Percentiles rank a stretch among this genome's conserved stretches.
These are phyloP conservation scores for Papilio polytes DNA, from an alignment of 1,140 invertebrate genomes.

Conservation along the genomic window DNA sequence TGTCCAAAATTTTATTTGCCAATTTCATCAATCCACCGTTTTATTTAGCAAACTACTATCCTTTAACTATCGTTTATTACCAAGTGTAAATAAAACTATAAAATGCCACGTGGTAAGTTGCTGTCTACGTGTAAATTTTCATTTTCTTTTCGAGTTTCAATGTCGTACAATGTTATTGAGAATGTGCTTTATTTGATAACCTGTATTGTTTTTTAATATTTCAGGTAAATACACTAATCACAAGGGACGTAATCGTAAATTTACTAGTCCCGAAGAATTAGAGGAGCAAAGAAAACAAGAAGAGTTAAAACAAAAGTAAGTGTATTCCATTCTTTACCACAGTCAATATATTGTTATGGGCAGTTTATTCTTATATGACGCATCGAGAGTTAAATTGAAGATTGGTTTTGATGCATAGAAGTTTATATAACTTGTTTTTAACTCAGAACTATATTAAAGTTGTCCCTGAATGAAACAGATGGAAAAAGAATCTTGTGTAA, in stretches of 20 bases:
- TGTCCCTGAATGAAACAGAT: not conserved
- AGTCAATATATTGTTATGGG: constrained; percentile 9
- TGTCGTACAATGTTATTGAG: constrained; percentile 74
- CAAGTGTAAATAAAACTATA: constrained; percentile 41
- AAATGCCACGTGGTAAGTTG: constrained; percentile 78
- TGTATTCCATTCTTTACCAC: constrained; percentile 33
- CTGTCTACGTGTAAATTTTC: constrained; percentile 34
- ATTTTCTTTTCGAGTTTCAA: constrained; percentile 57
- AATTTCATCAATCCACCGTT: constrained; percentile 37
- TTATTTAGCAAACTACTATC: constrained; percentile 38
- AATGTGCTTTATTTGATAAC: constrained; percentile 65
- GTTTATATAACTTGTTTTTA: not conserved
- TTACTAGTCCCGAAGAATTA: constrained; percentile 96
- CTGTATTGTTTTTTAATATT: constrained; percentile 57
- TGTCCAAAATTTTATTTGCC: constrained; percentile 65
- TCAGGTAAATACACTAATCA: constrained; percentile 94
- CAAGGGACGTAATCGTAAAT: constrained; percentile 95
- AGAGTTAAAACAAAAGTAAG: constrained; percentile 80
- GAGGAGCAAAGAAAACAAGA: constrained; percentile 93
- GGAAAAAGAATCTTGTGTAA: not conserved
- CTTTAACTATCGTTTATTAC: constrained; percentile 36
- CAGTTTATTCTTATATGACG: not conserved
- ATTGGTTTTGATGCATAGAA: not conserved
- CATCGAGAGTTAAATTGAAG: not conserved
- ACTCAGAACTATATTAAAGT: not conserved